Evolutionary conservation across 2,888 invertebrate genomes (phyloP), one percentile per base, ranked within the genome.

Genomic region (Blastobasis adustella): DNA sequence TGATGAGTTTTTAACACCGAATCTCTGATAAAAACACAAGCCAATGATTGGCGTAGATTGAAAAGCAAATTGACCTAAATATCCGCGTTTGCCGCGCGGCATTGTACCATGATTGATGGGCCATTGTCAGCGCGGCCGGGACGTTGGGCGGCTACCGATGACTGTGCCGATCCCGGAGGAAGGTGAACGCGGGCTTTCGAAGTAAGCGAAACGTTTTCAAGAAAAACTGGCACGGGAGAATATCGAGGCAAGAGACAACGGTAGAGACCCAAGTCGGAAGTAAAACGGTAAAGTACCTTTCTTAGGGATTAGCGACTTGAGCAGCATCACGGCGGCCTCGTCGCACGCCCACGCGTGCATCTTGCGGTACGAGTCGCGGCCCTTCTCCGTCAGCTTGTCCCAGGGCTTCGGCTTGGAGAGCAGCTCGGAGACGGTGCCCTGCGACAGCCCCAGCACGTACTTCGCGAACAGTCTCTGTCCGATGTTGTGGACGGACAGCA

Each of bases 301-400:
- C 91, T 96, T 97, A 80, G 97, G 97, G 90, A 98, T 98, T 80
- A 99, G 94, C 63, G 98, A 96, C 89, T 99, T 99, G 81, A 99
- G 93, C 69, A 98, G 94, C 91, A 97, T 92, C 72, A 99, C 96
- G 71, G 99, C 98, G 72, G 95, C 95, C 77, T 98, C 98, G 89
- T 99, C 99, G 82, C 96, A 96, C 63, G 98, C 97, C 99, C 99
- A 99, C 70, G 97, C 97, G 89, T 98, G 98, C 98, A 99, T 99
- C 89, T 99, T 98, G 73, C 99, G 91, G 89, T 99, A 99, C 68
- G 98, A 98, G 90, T 99, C 99, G 52, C 99, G 91, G 41, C 99
- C 99, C 83, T 99, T 99, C 89, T 99, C 99, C 54, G 99, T 99
- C 74, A 99, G 90, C 88, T 99, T 99, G 89, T 98, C 98, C 99